phyloP scores from a whole-genome alignment of 2,797 vertebrate species.

The Argentina silus region DNA sequence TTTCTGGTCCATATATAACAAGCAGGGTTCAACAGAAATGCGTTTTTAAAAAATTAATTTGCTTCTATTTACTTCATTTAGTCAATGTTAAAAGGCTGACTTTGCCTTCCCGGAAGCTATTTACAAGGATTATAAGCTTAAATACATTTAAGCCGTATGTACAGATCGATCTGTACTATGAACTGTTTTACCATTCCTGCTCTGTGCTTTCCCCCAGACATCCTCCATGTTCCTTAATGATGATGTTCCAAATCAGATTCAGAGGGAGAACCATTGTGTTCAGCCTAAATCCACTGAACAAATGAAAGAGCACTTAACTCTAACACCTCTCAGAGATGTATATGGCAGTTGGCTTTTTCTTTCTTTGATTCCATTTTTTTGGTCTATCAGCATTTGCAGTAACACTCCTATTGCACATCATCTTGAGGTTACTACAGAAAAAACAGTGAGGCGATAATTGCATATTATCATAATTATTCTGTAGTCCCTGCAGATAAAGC shows the following conservation, averaged over 20 bases:
- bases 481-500: conserved; percentile 83
- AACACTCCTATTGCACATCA: conserved; percentile 87
- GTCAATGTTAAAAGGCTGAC: conserved; percentile 76
- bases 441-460: conserved; percentile 92
- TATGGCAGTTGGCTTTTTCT: conserved; percentile 77
- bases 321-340: conserved; percentile 63
- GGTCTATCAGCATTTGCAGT: conserved; percentile 84
- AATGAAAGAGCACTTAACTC: conserved; percentile 50
- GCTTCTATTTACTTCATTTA: conserved; percentile 76
- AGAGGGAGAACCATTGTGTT: conserved; percentile 48
- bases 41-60: conserved; percentile 66
- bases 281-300: conserved; percentile 46
- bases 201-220: conserved; percentile 42
- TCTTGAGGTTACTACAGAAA: conserved; percentile 86
- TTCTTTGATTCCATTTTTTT: conserved; percentile 55
- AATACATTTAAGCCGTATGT: conserved; percentile 67
- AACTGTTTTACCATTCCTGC: conserved; percentile 54
- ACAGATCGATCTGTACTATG: conserved; percentile 68
- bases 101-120: conserved; percentile 78
- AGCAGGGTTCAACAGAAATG: conserved; percentile 58
- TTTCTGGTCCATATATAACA: conserved; percentile 58
- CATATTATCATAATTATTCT: conserved; percentile 93
- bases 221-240: conserved; percentile 26
- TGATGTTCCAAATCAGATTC: conserved; percentile 52
- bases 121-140: conserved; percentile 77